phyloP scores from a whole-genome alignment of 2,113 vertebrate genomes.

The Calypte anna region DNA sequence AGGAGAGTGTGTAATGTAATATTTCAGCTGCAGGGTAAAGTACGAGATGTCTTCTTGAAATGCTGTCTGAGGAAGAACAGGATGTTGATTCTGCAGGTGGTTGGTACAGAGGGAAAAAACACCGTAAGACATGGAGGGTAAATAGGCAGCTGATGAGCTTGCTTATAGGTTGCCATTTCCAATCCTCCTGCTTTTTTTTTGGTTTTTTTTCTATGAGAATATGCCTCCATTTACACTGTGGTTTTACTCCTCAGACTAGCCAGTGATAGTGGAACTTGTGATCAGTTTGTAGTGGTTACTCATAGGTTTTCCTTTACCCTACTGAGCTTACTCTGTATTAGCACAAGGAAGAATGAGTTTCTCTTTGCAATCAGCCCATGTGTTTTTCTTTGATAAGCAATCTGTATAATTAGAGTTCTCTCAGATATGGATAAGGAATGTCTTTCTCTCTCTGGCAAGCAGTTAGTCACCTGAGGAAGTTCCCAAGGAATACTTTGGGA shows the following conservation, averaged over 20 bases:
- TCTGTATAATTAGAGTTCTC: not conserved
- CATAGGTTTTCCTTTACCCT: not conserved
- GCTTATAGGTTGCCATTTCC: not conserved
- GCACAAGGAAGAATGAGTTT: not conserved
- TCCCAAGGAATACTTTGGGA: not conserved
- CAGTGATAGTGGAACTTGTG: not conserved
- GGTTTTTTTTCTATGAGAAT: not conserved
- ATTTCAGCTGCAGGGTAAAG: not conserved
- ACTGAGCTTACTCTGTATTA: not conserved
- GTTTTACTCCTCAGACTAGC: not conserved
- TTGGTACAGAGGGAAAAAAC: not conserved
- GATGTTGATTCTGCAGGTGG: not conserved
- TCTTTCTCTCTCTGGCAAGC: not conserved
- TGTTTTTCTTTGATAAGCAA: not conserved
- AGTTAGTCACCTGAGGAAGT: not conserved
- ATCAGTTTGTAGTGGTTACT: not conserved
- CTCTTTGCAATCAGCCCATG: not conserved
- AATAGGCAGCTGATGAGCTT: not conserved
- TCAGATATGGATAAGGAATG: not conserved
- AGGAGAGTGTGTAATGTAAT: not conserved
- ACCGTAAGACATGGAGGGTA: fast-evolving
- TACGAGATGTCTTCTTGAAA: not conserved
- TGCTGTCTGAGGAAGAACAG: not conserved
- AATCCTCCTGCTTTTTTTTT: not conserved
- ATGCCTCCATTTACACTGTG: not conserved